These are phyloP conservation scores for Nannospalax galili DNA, from an alignment of 2,113 vertebrate genomes.

Conservation along the genomic window DNA sequence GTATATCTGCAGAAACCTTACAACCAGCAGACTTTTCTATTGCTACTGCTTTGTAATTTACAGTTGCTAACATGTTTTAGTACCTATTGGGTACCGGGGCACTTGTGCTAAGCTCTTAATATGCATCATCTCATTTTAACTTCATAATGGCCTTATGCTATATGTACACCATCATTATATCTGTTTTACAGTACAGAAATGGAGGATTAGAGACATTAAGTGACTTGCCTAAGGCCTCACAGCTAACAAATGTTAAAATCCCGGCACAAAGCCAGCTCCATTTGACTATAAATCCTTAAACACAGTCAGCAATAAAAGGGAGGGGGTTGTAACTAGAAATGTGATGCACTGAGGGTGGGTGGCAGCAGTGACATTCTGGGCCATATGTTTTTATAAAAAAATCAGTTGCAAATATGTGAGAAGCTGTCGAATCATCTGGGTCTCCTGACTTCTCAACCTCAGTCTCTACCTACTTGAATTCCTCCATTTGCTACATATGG, in stretches of 20 bases:
- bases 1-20: background rate
- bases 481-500: slow-evolving; percentile 11
- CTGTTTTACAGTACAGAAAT: slow-evolving; percentile 9
- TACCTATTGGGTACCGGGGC: background rate
- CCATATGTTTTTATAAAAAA: slow-evolving; percentile 16
- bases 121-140: background rate
- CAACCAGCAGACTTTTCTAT: background rate
- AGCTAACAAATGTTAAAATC: background rate
- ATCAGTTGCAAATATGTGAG: background rate
- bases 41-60: background rate
- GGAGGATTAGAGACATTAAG: background rate
- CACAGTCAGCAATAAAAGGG: background rate
- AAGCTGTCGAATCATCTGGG: background rate
- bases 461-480: background rate
- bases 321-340: background rate
- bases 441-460: background rate
- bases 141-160: background rate
- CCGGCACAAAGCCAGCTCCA: background rate
- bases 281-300: background rate
- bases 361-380: background rate
- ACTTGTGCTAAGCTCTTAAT: background rate
- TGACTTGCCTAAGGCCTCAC: slow-evolving; percentile 1
- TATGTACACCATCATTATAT: background rate
- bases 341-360: background rate
- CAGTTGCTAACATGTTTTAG: background rate